Percentiles rank a stretch among this genome's conserved stretches.
Evolutionary conservation across 1,140 invertebrate species (phyloP).

Genomic region (Akabosia matsudoensis): DNA sequence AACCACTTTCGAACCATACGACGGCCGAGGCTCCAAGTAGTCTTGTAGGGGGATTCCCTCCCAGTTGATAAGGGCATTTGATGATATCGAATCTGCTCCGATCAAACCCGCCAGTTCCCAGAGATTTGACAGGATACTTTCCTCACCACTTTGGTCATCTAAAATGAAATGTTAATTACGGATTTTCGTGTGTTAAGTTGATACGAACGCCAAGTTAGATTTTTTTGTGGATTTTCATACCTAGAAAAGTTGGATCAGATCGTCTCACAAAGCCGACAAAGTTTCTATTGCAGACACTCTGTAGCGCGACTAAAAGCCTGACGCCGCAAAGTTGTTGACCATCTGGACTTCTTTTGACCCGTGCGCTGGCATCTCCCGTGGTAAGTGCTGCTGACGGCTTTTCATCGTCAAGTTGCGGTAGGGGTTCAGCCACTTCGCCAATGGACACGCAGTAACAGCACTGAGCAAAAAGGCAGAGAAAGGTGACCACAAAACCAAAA

Average conservation of each 20-base stretch:
- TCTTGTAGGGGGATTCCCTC: background rate
- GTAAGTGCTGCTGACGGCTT: too few species aligned
- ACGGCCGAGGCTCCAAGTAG: background rate
- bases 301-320: slow-evolving; percentile 15
- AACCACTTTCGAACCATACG: background rate
- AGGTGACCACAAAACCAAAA: too few species aligned
- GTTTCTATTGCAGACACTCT: slow-evolving; percentile 1
- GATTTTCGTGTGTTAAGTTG: background rate
- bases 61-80: background rate
- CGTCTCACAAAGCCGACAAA: slow-evolving; percentile 8
- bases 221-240: background rate
- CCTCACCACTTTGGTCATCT: background rate
- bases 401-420: too few species aligned
- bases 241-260: slow-evolving; percentile 12
- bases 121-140: background rate
- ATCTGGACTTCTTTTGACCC: background rate
- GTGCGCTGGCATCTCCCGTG: too few species aligned
- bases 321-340: slow-evolving; percentile 25
- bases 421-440: too few species aligned
- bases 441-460: too few species aligned
- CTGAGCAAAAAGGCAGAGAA: too few species aligned
- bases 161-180: background rate
- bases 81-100: background rate
- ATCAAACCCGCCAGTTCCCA: background rate
- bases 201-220: background rate